A percentile compares a stretch with the other conserved stretches of the same genome.
Conservation (phyloP, 2,797 vertebrate genomes). For the Sebastolobus alascanus region DNA sequence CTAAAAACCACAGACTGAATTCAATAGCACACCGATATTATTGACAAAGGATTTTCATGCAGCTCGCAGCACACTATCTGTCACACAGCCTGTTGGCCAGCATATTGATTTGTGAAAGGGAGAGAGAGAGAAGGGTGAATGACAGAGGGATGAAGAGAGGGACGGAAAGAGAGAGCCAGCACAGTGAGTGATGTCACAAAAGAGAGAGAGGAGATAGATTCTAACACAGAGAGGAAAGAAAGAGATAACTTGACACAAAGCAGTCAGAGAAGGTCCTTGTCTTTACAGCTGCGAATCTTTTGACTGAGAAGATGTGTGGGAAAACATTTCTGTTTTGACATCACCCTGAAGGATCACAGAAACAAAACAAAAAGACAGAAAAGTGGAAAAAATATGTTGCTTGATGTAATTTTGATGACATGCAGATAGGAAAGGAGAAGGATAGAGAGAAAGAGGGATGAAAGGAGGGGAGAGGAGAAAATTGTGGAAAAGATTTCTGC, state of each 20-base stretch:
- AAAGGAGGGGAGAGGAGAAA: conserved; percentile 23
- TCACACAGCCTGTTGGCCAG: conserved; percentile 74
- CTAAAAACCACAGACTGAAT: conserved; percentile 66
- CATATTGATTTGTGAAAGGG: conserved; percentile 72
- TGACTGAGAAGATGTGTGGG: conserved; percentile 34
- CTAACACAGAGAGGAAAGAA: conserved; percentile 19
- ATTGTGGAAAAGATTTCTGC: conserved; percentile 56
- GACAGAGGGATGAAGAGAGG: conserved; percentile 49
- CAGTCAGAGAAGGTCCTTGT: conserved; percentile 36
- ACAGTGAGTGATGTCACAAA: conserved; percentile 18
- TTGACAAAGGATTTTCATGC: conserved; percentile 76
- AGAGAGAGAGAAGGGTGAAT: conserved; percentile 48
- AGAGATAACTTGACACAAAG: conserved; percentile 46
- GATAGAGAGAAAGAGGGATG: conserved; percentile 12
- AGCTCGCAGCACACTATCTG: conserved; percentile 68
- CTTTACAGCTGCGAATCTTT: conserved; percentile 33
- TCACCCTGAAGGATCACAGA: conserved; percentile 20
- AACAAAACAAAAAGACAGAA: conserved; percentile 17
- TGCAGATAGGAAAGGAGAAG: conserved; percentile 31
- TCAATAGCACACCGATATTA: conserved; percentile 70
- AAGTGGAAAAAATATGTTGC: conserved; percentile 28
- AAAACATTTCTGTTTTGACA: conserved; percentile 53
- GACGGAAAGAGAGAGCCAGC: neutral
- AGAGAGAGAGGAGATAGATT: conserved; percentile 27
- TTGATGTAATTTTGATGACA: conserved; percentile 48